Conservation (phyloP, 64 coral and sea anemone species). For the Astreopora myriophthalma region DNA sequence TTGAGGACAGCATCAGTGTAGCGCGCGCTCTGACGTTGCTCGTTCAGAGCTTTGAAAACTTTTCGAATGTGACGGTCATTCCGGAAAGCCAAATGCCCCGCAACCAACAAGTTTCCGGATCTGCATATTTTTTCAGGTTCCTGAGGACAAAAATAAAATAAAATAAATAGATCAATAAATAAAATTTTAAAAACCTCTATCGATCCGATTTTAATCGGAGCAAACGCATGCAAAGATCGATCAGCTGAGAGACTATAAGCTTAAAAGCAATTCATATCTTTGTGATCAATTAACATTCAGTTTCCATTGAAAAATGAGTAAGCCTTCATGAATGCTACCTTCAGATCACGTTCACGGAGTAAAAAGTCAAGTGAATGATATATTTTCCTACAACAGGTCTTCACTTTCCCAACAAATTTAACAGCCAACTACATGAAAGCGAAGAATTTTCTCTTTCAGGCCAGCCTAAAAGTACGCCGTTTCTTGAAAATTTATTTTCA, state of each 20-base stretch:
- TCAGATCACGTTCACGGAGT: not conserved
- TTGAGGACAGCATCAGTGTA: conserved; percentile 77
- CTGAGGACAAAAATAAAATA: not conserved
- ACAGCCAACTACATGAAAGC: too few species aligned
- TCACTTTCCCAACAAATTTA: not conserved
- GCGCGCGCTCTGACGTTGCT: conserved; percentile 75
- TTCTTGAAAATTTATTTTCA: not conserved
- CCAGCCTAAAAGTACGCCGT: not conserved
- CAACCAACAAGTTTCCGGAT: not conserved
- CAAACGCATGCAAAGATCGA: too few species aligned
- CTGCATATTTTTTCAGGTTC: not conserved
- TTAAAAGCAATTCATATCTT: too few species aligned
- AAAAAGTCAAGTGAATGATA: not conserved
- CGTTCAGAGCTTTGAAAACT: conserved; percentile 62
- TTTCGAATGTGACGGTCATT: conserved; percentile 10
- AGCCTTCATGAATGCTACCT: not conserved
- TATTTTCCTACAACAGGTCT: not conserved
- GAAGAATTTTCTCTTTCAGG: too few species aligned
- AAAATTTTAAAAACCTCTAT: not conserved
- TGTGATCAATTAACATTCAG: too few species aligned
- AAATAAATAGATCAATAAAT: not conserved
- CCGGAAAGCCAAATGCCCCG: not conserved
- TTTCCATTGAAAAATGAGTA: too few species aligned
- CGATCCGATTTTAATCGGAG: too few species aligned
- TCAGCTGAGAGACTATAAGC: too few species aligned